phyloP scores from a whole-genome alignment of 2,113 vertebrate species.

The Austrofundulus limnaeus region DNA sequence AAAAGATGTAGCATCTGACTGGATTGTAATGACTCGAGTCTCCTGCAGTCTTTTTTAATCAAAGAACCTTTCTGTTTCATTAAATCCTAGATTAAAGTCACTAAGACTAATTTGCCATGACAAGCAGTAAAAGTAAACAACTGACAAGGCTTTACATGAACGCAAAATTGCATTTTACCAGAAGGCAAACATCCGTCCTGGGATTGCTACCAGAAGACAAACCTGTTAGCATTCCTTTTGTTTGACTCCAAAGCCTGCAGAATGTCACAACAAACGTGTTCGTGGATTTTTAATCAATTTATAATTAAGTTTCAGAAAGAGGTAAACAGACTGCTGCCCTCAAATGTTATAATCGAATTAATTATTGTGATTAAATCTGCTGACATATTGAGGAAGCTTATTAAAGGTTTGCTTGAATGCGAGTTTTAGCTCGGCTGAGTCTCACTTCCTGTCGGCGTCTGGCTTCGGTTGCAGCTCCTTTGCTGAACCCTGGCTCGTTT shows the following conservation, averaged over 20 bases:
- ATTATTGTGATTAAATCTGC: constrained; percentile 27
- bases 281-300: constrained; percentile 23
- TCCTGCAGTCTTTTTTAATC: neutral
- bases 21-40: neutral
- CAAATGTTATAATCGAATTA: constrained; percentile 9
- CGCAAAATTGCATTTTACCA: constrained; percentile 25
- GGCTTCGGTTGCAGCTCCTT: constrained; percentile 3
- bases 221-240: constrained; percentile 11
- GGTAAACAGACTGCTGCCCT: constrained; percentile 26
- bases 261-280: constrained; percentile 4
- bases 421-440: neutral
- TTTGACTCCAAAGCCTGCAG: constrained; percentile 5
- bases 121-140: constrained; percentile 18
- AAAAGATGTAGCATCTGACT: too few relatives aligned
- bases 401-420: constrained; percentile 11
- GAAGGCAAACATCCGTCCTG: constrained; percentile 24
- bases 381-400: constrained; percentile 3
- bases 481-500: constrained; percentile 4
- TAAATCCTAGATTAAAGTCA: constrained; percentile 1
- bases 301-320: constrained; percentile 17
- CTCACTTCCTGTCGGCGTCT: neutral
- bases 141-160: constrained; percentile 9
- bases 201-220: constrained; percentile 17
- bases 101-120: constrained; percentile 7
- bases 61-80: neutral